These are phyloP conservation scores for Cardiocondyla obscurior DNA, from an alignment of 1,140 invertebrate species.

Conservation along the genomic window DNA sequence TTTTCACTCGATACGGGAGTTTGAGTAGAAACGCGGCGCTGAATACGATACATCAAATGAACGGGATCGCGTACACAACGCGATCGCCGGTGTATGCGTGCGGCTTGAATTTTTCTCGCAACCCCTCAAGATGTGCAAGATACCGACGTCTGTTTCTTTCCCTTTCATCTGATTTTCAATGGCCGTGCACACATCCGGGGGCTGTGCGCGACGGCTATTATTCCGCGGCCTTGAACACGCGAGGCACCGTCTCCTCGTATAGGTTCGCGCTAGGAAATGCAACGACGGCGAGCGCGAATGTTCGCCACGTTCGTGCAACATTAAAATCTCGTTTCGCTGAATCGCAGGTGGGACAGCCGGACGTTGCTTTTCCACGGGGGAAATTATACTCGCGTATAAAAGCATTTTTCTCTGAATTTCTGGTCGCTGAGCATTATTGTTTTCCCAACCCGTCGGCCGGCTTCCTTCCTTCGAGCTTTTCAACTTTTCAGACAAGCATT, in stretches of 20 bases:
- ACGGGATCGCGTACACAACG: background rate
- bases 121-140: slow-evolving; percentile 61
- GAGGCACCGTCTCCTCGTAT: slow-evolving; percentile 59
- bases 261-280: slow-evolving; percentile 28
- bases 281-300: slow-evolving; percentile 35
- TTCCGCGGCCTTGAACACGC: slow-evolving; percentile 65
- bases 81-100: background rate
- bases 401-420: slow-evolving; percentile 55
- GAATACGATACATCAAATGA: background rate
- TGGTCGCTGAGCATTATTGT: slow-evolving; percentile 68
- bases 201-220: slow-evolving; percentile 55
- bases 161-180: slow-evolving; percentile 58
- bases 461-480: slow-evolving; percentile 20
- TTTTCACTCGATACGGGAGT: slow-evolving; percentile 17
- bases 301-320: slow-evolving; percentile 62
- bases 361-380: slow-evolving; percentile 27
- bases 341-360: slow-evolving; percentile 45
- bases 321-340: slow-evolving; percentile 58
- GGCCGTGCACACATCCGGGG: slow-evolving; percentile 48
- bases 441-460: slow-evolving; percentile 30
- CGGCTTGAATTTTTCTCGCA: slow-evolving; percentile 44
- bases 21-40: slow-evolving; percentile 9
- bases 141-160: slow-evolving; percentile 60
- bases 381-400: slow-evolving; percentile 52
- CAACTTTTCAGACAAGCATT: slow-evolving; percentile 28